A percentile compares a stretch with the other conserved stretches of the same genome.
Conservation (phyloP, 2,888 invertebrate species). For the Erebia ligea region DNA sequence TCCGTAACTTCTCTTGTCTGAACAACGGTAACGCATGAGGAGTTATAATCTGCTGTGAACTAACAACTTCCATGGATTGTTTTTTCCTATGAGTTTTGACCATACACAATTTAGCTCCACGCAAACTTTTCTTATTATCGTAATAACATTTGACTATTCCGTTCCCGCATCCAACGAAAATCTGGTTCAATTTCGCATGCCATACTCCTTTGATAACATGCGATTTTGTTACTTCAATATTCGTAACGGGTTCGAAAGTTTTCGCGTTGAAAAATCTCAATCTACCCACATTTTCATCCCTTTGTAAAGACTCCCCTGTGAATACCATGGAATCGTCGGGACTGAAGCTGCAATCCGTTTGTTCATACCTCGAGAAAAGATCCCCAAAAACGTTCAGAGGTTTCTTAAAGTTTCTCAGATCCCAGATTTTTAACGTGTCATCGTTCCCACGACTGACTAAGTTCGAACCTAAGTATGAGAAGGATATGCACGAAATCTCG, state of each 20-base stretch:
- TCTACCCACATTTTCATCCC: conserved; percentile 85
- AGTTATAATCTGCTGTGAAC: conserved; percentile 96
- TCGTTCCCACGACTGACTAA: conserved; percentile 94
- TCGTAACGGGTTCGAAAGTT: conserved; percentile 88
- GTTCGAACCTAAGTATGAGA: conserved; percentile 92
- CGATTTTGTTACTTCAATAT: conserved; percentile 90
- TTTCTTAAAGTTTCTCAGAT: conserved; percentile 91
- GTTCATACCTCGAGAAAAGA: conserved; percentile 93
- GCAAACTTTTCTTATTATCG: conserved; percentile 92
- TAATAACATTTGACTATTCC: conserved; percentile 96
- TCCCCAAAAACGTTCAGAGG: conserved; percentile 87
- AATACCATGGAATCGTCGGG: conserved; percentile 95
- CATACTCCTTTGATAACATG: conserved; percentile 95
- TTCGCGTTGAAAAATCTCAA: conserved; percentile 91
- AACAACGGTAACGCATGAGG: conserved; percentile 98
- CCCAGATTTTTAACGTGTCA: conserved; percentile 98
- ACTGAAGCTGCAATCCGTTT: conserved; percentile 93
- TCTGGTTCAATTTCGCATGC: conserved; percentile 99
- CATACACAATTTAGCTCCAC: conserved; percentile 96
- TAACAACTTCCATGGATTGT: conserved; percentile 93
- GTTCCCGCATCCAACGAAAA: conserved; percentile 96
- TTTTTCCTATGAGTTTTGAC: conserved; percentile 91
- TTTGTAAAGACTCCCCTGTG: conserved; percentile 92
- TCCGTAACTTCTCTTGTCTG: conserved; percentile 94
- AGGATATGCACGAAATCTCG: conserved; percentile 93